Base-by-base conservation (phyloP, 2,113 vertebrate species). In the Leuciscus idus region DNA sequence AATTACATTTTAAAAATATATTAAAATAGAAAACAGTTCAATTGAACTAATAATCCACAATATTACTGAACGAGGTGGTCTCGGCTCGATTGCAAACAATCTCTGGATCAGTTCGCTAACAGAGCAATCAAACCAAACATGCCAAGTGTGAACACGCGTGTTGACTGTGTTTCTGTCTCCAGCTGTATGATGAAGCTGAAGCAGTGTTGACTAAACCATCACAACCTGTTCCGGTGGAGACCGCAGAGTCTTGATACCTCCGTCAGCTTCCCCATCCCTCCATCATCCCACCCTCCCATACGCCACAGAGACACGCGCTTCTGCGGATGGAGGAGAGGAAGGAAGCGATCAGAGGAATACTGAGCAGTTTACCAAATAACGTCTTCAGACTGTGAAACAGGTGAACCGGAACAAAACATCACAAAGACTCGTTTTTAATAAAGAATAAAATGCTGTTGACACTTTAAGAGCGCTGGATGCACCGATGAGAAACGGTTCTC, bases 101-200 rank as follows among this genome's bases (percentile, higher is more conserved):
- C 46, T 48, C 46, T 46, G 43, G 43, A 46, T 8, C 43, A 46
- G 36, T 36, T 36, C 36, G 36, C 48, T 50, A 50, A 50, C 48
- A 13, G 50, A 52, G 15, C 4, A 52, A 17, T 52, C 5, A 5
- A 52, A 52, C 15, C 50, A 52, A 17, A 52, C 50, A 17, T 52
- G 50, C 5, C 4, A 17, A 28, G 61, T 28, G 17, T 15, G 50
- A 52, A 17, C 15, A 52, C 13, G 6, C 13, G 46, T 43, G 36
- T 1, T 80, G 33, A 36, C 3, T 9, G 39, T 77, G 33, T 66
- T 48, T 48, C 12, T 81, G n/a, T 81, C 85, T 82, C 17, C 88
- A 89, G 88, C 61, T 89, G 12, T 86, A 84, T 19, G 82, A 86
- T 17, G 82, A 89, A 59, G 85, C 88, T 7, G 88, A 89, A 86